phyloP scores from a whole-genome alignment of 2,888 invertebrate genomes.

The Cheilosia soror region DNA sequence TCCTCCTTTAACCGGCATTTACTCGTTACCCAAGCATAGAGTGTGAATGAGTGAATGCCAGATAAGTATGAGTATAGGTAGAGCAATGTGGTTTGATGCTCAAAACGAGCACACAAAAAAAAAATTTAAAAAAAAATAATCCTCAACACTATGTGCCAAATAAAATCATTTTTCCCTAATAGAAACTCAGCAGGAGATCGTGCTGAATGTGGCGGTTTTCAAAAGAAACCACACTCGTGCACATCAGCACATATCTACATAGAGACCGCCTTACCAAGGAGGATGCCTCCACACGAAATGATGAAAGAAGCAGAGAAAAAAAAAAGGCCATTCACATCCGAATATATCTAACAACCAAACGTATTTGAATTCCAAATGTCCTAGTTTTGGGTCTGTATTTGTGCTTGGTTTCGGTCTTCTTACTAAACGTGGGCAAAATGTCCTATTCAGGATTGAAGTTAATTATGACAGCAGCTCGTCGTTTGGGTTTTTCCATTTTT shows the following conservation, averaged over 20 bases:
- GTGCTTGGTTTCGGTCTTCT: constrained; percentile 25
- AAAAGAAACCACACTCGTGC: constrained; percentile 44
- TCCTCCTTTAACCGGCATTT: constrained; percentile 48
- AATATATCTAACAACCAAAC: constrained; percentile 10
- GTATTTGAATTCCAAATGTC: constrained; percentile 64
- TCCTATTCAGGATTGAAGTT: constrained; percentile 61
- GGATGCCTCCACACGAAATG: constrained; percentile 7
- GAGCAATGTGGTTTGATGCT: constrained; percentile 29
- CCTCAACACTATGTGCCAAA: constrained; percentile 45
- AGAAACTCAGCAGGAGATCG: constrained; percentile 51
- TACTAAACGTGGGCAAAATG: constrained; percentile 56
- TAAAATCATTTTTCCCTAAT: constrained; percentile 56
- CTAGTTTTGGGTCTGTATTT: constrained; percentile 43
- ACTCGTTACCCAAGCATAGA: constrained; percentile 33
- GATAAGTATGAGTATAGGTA: not conserved
- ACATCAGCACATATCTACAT: constrained; percentile 9
- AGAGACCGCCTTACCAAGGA: constrained; percentile 3
- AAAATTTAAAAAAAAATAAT: not conserved
- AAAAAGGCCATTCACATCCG: constrained; percentile 43
- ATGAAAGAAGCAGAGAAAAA: constrained; percentile 31
- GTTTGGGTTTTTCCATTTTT: constrained; percentile 3
- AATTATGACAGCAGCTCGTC: constrained; percentile 64
- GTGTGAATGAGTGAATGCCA: constrained; percentile 44
- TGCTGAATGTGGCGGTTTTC: constrained; percentile 50
- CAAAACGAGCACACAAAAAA: not conserved